Conservation (phyloP, 2,888 invertebrate genomes). For the Diarsia mendica region DNA sequence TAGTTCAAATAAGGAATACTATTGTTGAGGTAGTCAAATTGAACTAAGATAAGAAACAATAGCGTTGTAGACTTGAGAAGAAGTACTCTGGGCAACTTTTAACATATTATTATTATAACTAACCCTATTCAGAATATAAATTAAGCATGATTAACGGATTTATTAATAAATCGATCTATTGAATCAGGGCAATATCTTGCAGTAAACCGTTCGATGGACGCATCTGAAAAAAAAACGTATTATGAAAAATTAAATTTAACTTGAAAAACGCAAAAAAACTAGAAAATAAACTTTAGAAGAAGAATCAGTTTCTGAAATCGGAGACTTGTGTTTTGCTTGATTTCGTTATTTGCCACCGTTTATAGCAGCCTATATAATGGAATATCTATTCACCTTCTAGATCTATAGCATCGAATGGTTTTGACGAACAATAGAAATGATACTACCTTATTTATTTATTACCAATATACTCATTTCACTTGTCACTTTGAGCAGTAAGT, state of each 20-base stretch:
- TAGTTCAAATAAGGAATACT: conserved; percentile 35
- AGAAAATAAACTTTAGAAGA: neutral
- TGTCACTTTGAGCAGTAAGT: conserved; percentile 11
- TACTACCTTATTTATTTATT: conserved; percentile 6
- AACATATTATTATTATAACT: neutral
- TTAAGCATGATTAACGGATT: neutral
- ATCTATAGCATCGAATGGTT: conserved; percentile 24
- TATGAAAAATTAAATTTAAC: too few species aligned
- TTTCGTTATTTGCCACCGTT: too few species aligned
- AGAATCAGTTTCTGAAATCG: neutral
- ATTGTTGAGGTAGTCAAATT: conserved; percentile 38
- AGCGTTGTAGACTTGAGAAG: neutral
- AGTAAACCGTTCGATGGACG: neutral
- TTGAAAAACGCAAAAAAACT: too few species aligned
- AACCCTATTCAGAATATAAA: neutral
- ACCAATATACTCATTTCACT: conserved; percentile 12
- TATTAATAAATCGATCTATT: neutral
- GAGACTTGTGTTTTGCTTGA: too few species aligned
- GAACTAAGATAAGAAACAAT: conserved; percentile 49
- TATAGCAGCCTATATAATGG: neutral
- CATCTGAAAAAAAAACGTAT: neutral
- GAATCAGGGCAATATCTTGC: neutral
- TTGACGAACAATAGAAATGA: neutral
- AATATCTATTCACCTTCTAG: conserved; percentile 17
- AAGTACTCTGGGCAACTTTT: conserved; percentile 5